A percentile compares a stretch with the other conserved stretches of the same genome.
phyloP scores from a whole-genome alignment of 2,113 vertebrate species.

The Nesoenas mayeri region DNA sequence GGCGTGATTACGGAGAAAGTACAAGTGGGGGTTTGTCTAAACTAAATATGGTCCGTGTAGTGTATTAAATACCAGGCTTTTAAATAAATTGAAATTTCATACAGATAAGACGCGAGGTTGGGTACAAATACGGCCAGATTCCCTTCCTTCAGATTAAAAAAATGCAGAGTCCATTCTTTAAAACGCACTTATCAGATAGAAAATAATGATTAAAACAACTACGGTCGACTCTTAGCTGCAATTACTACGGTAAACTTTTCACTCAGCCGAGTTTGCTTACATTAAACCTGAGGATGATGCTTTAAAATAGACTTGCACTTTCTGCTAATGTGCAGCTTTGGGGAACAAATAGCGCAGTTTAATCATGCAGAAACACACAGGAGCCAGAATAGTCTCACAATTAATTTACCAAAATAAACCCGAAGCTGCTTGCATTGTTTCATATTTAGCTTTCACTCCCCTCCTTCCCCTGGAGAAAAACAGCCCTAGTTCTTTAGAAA shows the following conservation, averaged over 20 bases:
- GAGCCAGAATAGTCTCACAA: slow-evolving; percentile 24
- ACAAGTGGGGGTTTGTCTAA: slow-evolving; percentile 62
- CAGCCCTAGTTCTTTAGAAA: slow-evolving; percentile 16
- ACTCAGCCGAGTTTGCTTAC: slow-evolving; percentile 28
- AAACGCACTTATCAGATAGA: slow-evolving; percentile 58
- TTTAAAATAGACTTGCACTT: slow-evolving; percentile 39
- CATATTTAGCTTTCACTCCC: slow-evolving; percentile 59
- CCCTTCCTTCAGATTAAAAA: slow-evolving; percentile 70
- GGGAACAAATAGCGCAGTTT: slow-evolving; percentile 40
- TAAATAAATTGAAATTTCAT: slow-evolving; percentile 78
- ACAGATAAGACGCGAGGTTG: slow-evolving; percentile 57
- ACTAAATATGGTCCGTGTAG: slow-evolving; percentile 54
- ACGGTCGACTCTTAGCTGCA: slow-evolving; percentile 21
- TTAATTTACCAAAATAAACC: slow-evolving; percentile 68
- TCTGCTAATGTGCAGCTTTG: slow-evolving; percentile 39
- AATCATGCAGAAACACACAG: slow-evolving; percentile 53
- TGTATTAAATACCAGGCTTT: slow-evolving; percentile 71
- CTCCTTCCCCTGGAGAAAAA: slow-evolving; percentile 47
- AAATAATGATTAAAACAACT: slow-evolving; percentile 61
- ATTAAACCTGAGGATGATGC: slow-evolving; percentile 50
- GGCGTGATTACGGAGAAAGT: slow-evolving; percentile 72
- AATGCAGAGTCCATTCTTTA: slow-evolving; percentile 25
- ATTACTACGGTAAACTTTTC: slow-evolving; percentile 69
- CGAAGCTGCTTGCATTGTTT: slow-evolving; percentile 42
- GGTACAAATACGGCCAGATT: slow-evolving; percentile 39